A percentile compares a stretch with the other conserved stretches of the same genome.
phyloP scores from a whole-genome alignment of 2,113 vertebrate species.

The Larimichthys crocea region DNA sequence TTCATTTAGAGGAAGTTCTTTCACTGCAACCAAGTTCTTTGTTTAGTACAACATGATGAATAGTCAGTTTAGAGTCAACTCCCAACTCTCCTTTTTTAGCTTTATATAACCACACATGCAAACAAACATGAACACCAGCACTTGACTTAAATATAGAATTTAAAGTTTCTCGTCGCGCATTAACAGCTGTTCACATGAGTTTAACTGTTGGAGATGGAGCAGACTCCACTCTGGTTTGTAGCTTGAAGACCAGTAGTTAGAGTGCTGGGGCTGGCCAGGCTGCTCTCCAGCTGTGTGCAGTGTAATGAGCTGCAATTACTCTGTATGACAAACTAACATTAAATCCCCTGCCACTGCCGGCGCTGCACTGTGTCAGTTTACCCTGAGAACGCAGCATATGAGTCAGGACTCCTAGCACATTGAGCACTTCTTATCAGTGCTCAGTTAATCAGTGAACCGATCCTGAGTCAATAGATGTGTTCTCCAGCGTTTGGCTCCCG shows the following conservation, averaged over 20 bases:
- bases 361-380: constrained; percentile 8
- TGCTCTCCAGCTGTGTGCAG: constrained; percentile 44
- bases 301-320: constrained; percentile 55
- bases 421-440: constrained; percentile 27
- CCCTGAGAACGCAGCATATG: constrained; percentile 24
- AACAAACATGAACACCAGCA: not conserved
- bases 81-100: constrained; percentile 8
- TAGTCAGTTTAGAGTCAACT: not conserved
- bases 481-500: not conserved
- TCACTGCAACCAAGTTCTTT: constrained; percentile 39
- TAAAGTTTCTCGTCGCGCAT: not conserved
- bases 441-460: constrained; percentile 44
- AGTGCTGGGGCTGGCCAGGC: constrained; percentile 15
- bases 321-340: constrained; percentile 48
- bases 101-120: constrained; percentile 18
- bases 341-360: constrained; percentile 2
- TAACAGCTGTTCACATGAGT: not conserved
- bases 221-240: constrained; percentile 7
- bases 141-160: not conserved
- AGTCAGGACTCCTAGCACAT: not conserved
- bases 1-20: constrained; percentile 41
- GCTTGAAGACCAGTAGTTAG: not conserved
- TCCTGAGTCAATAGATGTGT: constrained; percentile 25
- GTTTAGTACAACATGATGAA: constrained; percentile 1
- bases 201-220: not conserved